These are phyloP conservation scores for Bos javanicus DNA, from an alignment of 2,113 vertebrate genomes.

Conservation along the genomic window DNA sequence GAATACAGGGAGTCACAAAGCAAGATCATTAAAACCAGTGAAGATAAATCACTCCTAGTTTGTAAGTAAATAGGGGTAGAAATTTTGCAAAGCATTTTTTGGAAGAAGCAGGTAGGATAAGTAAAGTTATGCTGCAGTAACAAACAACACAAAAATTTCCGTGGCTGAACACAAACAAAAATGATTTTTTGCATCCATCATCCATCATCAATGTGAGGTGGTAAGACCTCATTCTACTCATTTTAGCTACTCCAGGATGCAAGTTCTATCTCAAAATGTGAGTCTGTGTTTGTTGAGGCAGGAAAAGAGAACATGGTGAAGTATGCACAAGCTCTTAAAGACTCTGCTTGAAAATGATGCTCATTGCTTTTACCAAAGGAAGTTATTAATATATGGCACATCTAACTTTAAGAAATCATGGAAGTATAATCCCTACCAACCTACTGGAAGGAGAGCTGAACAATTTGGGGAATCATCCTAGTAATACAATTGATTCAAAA, in stretches of 20 bases:
- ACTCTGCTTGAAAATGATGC: neutral
- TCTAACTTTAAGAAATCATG: neutral
- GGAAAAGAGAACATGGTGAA: neutral
- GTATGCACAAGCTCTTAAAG: neutral
- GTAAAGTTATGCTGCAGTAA: neutral
- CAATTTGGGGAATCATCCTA: neutral
- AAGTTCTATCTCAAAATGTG: neutral
- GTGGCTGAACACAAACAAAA: neutral
- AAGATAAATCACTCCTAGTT: neutral
- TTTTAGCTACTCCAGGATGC: neutral
- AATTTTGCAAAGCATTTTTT: slow-evolving; percentile 7
- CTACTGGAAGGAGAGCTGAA: neutral
- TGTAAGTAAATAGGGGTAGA: neutral
- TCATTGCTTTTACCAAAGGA: neutral
- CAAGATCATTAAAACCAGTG: neutral
- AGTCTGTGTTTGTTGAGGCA: neutral
- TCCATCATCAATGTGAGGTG: neutral
- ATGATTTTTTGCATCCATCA: neutral
- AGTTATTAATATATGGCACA: neutral
- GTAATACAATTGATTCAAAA: neutral
- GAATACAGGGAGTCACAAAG: neutral
- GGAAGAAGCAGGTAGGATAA: neutral
- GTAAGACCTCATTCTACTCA: neutral
- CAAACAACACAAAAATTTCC: neutral
- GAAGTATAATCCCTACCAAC: neutral